Evolutionary conservation across 2,888 invertebrate species (phyloP), one percentile per base, ranked within the genome.

Genomic region (Mamestra brassicae): DNA sequence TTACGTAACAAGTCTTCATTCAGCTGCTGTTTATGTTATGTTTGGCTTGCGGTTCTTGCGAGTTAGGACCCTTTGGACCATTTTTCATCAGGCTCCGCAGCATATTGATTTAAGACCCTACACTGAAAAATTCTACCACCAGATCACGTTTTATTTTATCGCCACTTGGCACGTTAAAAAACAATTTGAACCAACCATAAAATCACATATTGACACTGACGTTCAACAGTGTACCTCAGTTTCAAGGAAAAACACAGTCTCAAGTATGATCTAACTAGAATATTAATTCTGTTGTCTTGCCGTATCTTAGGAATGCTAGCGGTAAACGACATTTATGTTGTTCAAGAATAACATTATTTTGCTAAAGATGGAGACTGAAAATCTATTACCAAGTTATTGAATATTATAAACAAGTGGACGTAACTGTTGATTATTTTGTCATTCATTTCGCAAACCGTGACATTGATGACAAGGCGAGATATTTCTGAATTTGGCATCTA

Each of bases 391-490:
- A 63, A 68, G 47, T 73, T 58, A 63, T 66, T 3, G 38, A 73
- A 78, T 67, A 45, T 55, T 64, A 61, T 64, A 55, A 64, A 61
- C 15, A n/a, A 42, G 26, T 65, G 4, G n/a, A 75, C 45, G 6
- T 52, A 63, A 67, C 62, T 13, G 45, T 62, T 61, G 26, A 45
- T 38, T 17, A 50, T 60, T 17, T 63, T 45, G 45, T 75, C 55
- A 63, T 57, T 69, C 73, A 17, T 79, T 82, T 66, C 63, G 55
- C 69, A 63, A 75, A 64, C 26, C 60, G 57, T 80, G 71, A 58
- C 84, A 80, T 85, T 80, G 80, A 71, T 74, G 76, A 76, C 71
- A 68, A 71, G 76, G 71, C 80, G 66, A 80, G 66, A 76, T 75
- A 85, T 85, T 83, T 83, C 83, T 74, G 72, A 75, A 69, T 78